Evolutionary conservation across 2,888 invertebrate species (phyloP), one percentile per base, ranked within the genome.

Genomic region (Lithophane leautieri): DNA sequence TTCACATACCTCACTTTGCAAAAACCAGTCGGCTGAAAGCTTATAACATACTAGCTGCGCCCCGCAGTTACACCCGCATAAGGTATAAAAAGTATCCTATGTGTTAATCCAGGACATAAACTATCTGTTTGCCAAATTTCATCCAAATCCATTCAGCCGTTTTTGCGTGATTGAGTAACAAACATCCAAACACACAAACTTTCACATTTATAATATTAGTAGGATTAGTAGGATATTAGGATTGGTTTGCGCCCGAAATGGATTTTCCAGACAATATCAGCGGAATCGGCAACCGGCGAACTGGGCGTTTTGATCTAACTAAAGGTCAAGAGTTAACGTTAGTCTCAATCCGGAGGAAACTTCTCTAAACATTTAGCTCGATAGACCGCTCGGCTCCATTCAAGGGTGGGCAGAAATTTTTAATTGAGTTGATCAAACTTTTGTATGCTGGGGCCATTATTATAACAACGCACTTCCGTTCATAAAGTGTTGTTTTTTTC

Each of bases 271-370:
- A 73, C 72, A 75, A 73, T 70, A 66, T 74, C 66, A 74, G 52
- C 65, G 42, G 70, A 70, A 72, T 76, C 74, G 42, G 40, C 61
- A 66, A 75, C 72, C 28, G 58, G 56, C 72, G 67, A 73, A 77
- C 77, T 70, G 50, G 40, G 40, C 60, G 44, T 73, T 76, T 81
- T 69, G 63, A 86, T 76, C 72, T 61, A 79, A 77, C 72, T 61
- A 79, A 77, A 79, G 71, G 85, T 84, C 73, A 84, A 73, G 75
- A 79, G 70, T 71, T 65, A 71, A 84, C 73, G 72, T 71, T 65
- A 67, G 72, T 69, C 70, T 73, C 54, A 75, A 76, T 58, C 58
- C 66, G 62, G 44, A 61, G 63, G 67, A 69, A 75, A 86, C 70
- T 82, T 79, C 72, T 84, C 70, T 63, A 76, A 82, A 82, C 79